Evolutionary conservation across 2,888 invertebrate species (phyloP), one percentile per base, ranked within the genome.

Genomic region (Caenorhabditis afra): DNA sequence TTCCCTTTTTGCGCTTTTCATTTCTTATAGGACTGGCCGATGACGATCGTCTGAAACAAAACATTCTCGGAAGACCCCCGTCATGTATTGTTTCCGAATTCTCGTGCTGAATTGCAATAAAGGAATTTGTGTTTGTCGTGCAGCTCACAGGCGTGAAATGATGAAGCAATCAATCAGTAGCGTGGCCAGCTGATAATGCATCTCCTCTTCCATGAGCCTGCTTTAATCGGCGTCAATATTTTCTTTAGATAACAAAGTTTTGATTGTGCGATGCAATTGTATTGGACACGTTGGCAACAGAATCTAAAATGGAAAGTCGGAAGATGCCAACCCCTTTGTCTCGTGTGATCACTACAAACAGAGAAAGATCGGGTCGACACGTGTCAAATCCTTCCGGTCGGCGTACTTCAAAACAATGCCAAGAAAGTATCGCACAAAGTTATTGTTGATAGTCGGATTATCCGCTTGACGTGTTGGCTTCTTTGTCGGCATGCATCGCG

Each of bases 381-480:
- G 49, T 67, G 67, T 50, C 35, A 58, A 59, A 59, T 66, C 65
- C 74, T 53, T 59, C 66, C 74, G 61, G 67, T 62, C 67, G 76
- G 68, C 18, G 16, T 4, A 62, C 64, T 45, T 62, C 68, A 68
- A 76, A 73, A 62, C 18, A 23, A 16, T 67, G 57, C 37, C 55
- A 68, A 20, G 41, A 53, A 65, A 53, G 22, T 39, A 66, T 39
- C 62, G 8, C 12, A 16, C 39, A 52, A 71, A 76, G 62, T 76
- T 64, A 52, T 39, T 77, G 47, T 77, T 77, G 77, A 77, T 77
- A 65, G 52, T 70, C 29, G 65, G 77, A 77, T 77, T 70, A 77
- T 70, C 65, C 62, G 68, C 62, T 68, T 58, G 76, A 70, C 57
- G 64, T 70, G 68, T 75, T 67, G 75, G 61, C 41, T 53, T 59